A percentile compares a stretch with the other conserved stretches of the same genome.
These are phyloP conservation scores for Cantharis flavilabris DNA, from an alignment of 2,888 invertebrate genomes.

Conservation along the genomic window DNA sequence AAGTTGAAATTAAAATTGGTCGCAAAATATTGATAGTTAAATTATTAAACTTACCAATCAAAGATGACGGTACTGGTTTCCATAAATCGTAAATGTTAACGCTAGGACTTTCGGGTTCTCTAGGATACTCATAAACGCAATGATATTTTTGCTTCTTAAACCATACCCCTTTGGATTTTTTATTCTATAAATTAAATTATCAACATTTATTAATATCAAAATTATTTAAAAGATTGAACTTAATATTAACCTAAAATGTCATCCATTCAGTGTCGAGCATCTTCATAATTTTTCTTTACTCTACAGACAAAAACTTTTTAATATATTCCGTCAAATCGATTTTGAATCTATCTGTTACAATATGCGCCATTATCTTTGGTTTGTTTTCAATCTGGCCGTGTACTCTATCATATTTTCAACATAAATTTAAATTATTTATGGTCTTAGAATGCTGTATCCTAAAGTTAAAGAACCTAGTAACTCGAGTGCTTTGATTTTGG, in stretches of 20 bases:
- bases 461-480: no score
- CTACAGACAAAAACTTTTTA: no score
- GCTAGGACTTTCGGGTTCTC: slow-evolving; percentile 63
- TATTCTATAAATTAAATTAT: slow-evolving; percentile 50
- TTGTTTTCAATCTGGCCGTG: no score
- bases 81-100: slow-evolving; percentile 51
- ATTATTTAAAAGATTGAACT: not conserved
- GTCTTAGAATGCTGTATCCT: no score
- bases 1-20: not conserved
- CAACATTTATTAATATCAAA: slow-evolving; percentile 20
- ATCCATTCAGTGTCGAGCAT: not conserved
- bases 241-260: not conserved
- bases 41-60: slow-evolving; percentile 52
- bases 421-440: no score
- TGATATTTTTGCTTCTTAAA: slow-evolving; percentile 85
- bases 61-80: slow-evolving; percentile 45
- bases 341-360: no score
- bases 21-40: not conserved
- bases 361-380: no score
- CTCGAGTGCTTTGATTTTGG: no score
- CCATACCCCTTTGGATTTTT: slow-evolving; percentile 62
- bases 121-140: slow-evolving; percentile 83
- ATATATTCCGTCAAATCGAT: no score
- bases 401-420: no score
- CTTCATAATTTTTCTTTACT: no score